Conservation (phyloP, 92 coral and sea anemone genomes). For the Plumapathes pennacea region DNA sequence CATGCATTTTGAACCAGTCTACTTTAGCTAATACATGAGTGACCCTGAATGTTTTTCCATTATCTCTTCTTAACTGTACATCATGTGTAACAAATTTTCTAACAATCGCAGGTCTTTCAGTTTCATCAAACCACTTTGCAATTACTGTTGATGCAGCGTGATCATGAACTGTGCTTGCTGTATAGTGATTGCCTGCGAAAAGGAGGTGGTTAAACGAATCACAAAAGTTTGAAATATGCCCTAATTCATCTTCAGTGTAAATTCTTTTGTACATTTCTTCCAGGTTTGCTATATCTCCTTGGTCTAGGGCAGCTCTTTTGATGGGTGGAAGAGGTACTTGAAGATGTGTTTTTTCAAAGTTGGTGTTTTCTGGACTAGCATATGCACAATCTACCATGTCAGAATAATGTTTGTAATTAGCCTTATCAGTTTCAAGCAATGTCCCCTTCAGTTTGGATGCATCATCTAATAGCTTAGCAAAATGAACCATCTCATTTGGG, state of each 20-base stretch:
- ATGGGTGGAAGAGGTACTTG: conserved; percentile 26
- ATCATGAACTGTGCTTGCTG: conserved; percentile 8
- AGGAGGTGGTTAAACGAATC: conserved; percentile 13
- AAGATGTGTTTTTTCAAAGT: conserved; percentile 1
- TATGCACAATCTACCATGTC: conserved; percentile 9
- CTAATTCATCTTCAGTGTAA: conserved; percentile 9
- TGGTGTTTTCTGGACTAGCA: conserved; percentile 6
- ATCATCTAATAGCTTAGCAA: conserved; percentile 2
- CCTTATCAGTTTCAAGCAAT: conserved; percentile 16
- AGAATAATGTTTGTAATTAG: neutral
- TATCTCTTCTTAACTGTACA: conserved; percentile 4
- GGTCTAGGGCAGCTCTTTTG: conserved; percentile 13
- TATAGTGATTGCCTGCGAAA: conserved; percentile 11
- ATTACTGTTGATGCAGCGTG: conserved; percentile 33
- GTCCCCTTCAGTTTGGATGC: conserved; percentile 22
- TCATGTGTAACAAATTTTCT: conserved; percentile 29
- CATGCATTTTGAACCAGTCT: conserved; percentile 37
- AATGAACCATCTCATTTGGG: conserved; percentile 15
- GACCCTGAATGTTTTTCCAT: conserved; percentile 10
- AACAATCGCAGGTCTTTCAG: conserved; percentile 33
- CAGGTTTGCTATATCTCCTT: conserved; percentile 6
- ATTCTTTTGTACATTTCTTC: conserved; percentile 23
- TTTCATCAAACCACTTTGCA: conserved; percentile 39
- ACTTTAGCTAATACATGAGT: conserved; percentile 48
- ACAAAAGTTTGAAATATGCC: conserved; percentile 21